Evolutionary conservation across 64 coral and sea anemone species (phyloP).

Genomic region (Orbicella faveolata): DNA sequence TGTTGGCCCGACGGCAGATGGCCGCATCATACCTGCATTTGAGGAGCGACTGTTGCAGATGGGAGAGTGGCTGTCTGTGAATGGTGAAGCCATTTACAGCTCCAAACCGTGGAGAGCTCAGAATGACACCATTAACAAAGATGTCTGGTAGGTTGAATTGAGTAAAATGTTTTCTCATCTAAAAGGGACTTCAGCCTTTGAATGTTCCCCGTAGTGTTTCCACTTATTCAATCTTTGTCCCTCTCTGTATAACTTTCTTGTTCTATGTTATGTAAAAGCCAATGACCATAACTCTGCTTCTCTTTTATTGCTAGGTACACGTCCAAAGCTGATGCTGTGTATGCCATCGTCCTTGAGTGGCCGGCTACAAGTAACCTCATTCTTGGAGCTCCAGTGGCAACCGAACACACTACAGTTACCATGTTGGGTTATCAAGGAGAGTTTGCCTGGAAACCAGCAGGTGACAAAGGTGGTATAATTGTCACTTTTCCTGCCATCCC

Average conservation of each 20-base stretch:
- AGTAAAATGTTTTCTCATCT: background rate
- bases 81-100: slow-evolving; percentile 90
- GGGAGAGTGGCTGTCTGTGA: slow-evolving; percentile 84
- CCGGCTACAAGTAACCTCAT: slow-evolving; percentile 39
- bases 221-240: too few relatives aligned
- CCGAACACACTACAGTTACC: slow-evolving; percentile 52
- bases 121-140: slow-evolving; percentile 65
- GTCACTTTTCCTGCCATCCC: slow-evolving; percentile 44
- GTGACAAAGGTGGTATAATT: slow-evolving; percentile 3
- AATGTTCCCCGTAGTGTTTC: too few relatives aligned
- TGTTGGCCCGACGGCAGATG: slow-evolving; percentile 84
- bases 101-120: slow-evolving; percentile 80
- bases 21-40: slow-evolving; percentile 79
- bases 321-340: slow-evolving; percentile 65
- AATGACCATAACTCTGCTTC: background rate
- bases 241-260: background rate
- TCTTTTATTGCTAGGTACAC: slow-evolving; percentile 68
- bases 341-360: slow-evolving; percentile 89
- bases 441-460: slow-evolving; percentile 6
- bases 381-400: slow-evolving; percentile 53
- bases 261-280: background rate
- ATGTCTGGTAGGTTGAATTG: slow-evolving; percentile 51
- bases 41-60: slow-evolving; percentile 87
- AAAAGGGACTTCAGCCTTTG: too few relatives aligned
- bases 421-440: slow-evolving; percentile 78